These are phyloP conservation scores for Melinaea marsaeus DNA, from an alignment of 2,888 invertebrate species.

Conservation along the genomic window DNA sequence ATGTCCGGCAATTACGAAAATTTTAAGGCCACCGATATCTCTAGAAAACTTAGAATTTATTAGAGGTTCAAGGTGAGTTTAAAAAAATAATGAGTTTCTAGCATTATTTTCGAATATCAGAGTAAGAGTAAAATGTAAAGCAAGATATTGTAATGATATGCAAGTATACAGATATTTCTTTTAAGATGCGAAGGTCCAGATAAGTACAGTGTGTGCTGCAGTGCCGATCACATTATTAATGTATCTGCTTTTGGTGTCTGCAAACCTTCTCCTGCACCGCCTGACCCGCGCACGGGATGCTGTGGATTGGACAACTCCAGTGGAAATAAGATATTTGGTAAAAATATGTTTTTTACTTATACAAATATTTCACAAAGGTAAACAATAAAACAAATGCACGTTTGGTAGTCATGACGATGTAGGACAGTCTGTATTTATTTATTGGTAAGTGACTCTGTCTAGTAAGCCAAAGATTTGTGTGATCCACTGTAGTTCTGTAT, in stretches of 20 bases:
- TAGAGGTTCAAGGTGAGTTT: constrained; percentile 34
- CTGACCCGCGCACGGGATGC: constrained; percentile 43
- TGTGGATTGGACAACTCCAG: constrained; percentile 45
- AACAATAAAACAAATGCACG: no score
- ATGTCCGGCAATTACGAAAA: constrained; percentile 35
- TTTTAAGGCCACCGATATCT: constrained; percentile 29
- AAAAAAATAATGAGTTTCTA: background rate
- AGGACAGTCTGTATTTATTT: no score
- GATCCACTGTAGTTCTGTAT: no score
- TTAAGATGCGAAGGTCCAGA: constrained; percentile 41
- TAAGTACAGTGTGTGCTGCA: constrained; percentile 55
- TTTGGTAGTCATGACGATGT: no score
- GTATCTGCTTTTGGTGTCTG: constrained; percentile 27
- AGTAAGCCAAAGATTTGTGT: no score
- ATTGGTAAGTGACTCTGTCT: no score
- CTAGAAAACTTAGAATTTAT: constrained; percentile 28
- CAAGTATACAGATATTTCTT: background rate
- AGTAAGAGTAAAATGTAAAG: background rate
- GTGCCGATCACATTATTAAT: constrained; percentile 25
- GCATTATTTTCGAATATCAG: background rate
- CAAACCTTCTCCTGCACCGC: constrained; percentile 38
- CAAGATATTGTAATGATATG: background rate
- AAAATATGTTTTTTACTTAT: constrained; percentile 1
- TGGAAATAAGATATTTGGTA: constrained; percentile 48
- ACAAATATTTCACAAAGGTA: background rate